Evolutionary conservation across 2,888 invertebrate genomes (phyloP).

Genomic region (Leistus spinibarbis): DNA sequence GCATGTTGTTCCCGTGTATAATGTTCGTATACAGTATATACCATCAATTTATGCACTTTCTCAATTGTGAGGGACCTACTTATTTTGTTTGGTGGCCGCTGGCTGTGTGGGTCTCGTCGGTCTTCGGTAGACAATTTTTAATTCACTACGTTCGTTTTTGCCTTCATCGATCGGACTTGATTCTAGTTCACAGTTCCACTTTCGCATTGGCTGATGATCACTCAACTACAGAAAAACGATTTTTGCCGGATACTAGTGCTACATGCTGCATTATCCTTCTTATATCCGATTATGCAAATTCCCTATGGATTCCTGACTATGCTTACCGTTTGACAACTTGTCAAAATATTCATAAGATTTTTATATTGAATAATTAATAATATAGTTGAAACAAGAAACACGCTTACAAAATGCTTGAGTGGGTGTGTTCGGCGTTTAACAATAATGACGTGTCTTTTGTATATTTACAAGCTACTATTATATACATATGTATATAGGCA

Average conservation of each 20-base stretch:
- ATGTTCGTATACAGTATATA: not conserved
- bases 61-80: constrained; percentile 8
- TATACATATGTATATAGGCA: no score
- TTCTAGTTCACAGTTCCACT: constrained; percentile 18
- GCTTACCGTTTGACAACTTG: no score
- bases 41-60: constrained; percentile 22
- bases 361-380: no score
- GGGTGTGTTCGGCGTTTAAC: no score
- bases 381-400: no score
- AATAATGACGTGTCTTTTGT: no score
- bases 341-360: no score
- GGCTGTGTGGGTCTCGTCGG: not conserved
- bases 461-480: no score
- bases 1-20: not conserved
- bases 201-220: not conserved
- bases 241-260: not conserved
- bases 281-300: not conserved
- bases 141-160: not conserved
- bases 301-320: not conserved
- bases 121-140: not conserved
- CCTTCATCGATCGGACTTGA: constrained; percentile 5
- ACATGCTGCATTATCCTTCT: not conserved
- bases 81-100: not conserved
- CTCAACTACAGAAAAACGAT: not conserved
- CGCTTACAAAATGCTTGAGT: no score